Conservation (phyloP, 2,797 vertebrate species). For the Amblyopsis hoosieri region DNA sequence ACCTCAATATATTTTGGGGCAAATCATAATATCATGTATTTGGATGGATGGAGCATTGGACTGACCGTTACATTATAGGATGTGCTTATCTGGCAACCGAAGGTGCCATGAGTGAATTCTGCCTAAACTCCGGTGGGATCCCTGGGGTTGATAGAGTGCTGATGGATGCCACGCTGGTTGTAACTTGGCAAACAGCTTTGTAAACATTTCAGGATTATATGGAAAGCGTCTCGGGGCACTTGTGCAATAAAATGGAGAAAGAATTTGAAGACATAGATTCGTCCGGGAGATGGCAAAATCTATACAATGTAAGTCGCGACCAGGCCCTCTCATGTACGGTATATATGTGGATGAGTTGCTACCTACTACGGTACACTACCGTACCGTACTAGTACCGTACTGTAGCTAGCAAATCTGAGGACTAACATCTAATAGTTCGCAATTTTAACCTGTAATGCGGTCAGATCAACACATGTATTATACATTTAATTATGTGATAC, state of each 20-base stretch:
- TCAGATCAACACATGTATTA: background rate
- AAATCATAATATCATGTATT: background rate
- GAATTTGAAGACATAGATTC: slow-evolving; percentile 88
- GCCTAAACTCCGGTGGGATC: slow-evolving; percentile 59
- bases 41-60: too few relatives aligned
- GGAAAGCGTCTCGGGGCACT: slow-evolving; percentile 22
- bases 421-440: background rate
- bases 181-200: slow-evolving; percentile 50
- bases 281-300: slow-evolving; percentile 86
- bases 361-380: slow-evolving; percentile 23
- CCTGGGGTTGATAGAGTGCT: slow-evolving; percentile 48
- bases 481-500: too few relatives aligned
- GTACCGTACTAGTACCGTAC: too few relatives aligned
- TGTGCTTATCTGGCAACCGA: slow-evolving; percentile 55
- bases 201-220: slow-evolving; percentile 24
- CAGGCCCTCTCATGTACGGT: slow-evolving; percentile 62
- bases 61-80: background rate
- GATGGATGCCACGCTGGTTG: slow-evolving; percentile 64
- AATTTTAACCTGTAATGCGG: slow-evolving; percentile 2
- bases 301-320: slow-evolving; percentile 82
- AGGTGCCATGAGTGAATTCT: slow-evolving; percentile 7
- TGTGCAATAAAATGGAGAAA: slow-evolving; percentile 74
- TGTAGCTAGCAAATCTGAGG: too few relatives aligned
- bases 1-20: background rate
- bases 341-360: slow-evolving; percentile 65